A percentile compares a stretch with the other conserved stretches of the same genome.
Evolutionary conservation across 2,888 invertebrate genomes (phyloP).

Genomic region (Odontocerum albicorne): DNA sequence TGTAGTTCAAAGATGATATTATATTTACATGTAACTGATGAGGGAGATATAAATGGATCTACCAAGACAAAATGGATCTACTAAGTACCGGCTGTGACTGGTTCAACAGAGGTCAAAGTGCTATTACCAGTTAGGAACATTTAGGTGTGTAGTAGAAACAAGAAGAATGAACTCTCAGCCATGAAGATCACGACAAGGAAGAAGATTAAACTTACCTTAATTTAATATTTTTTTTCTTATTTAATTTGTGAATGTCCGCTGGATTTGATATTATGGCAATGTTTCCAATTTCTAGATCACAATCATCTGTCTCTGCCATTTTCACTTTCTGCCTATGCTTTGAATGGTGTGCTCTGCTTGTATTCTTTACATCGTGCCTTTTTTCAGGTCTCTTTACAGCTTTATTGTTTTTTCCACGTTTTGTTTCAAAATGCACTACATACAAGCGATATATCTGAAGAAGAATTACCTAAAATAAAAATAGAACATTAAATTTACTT

Average conservation of each 20-base stretch:
- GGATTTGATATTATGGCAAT: constrained; percentile 53
- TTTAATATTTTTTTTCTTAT: constrained; percentile 31
- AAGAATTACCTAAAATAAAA: constrained; percentile 69
- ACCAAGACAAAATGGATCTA: too few species aligned
- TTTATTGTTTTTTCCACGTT: constrained; percentile 46
- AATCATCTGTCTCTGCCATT: constrained; percentile 40
- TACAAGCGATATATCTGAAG: constrained; percentile 83
- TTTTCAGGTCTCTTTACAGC: constrained; percentile 38
- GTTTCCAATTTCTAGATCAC: constrained; percentile 47
- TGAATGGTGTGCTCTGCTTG: background rate
- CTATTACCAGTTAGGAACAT: too few species aligned
- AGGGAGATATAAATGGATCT: too few species aligned
- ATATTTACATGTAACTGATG: too few species aligned
- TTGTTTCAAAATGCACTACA: constrained; percentile 73
- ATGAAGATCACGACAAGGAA: too few species aligned
- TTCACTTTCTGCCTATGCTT: constrained; percentile 47
- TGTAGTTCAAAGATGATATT: too few species aligned
- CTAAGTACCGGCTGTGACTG: too few species aligned
- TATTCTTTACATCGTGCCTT: constrained; percentile 38
- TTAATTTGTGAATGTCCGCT: constrained; percentile 28
- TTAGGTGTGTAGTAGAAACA: too few species aligned
- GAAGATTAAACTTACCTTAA: constrained; percentile 28
- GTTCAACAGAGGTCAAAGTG: too few species aligned
- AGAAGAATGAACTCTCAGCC: too few species aligned
- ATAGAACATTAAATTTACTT: background rate